Evolutionary conservation across 1,140 invertebrate species (phyloP).

Genomic region (Atta cephalotes): DNA sequence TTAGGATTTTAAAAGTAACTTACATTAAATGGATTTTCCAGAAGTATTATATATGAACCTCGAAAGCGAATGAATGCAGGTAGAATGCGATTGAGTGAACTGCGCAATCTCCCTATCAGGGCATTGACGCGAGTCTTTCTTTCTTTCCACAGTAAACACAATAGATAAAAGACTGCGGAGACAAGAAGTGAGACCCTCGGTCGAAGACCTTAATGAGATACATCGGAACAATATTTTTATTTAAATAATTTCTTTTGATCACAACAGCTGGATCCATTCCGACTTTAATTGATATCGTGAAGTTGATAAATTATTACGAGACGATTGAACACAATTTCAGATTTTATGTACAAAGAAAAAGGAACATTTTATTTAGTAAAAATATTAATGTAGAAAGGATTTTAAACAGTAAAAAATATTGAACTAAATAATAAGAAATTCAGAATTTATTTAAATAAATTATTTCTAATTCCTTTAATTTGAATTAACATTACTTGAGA

Average conservation of each 20-base stretch:
- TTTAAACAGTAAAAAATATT: conserved; percentile 9
- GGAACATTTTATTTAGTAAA: not conserved
- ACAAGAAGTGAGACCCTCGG: conserved; percentile 22
- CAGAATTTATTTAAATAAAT: not conserved
- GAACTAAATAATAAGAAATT: conserved; percentile 10
- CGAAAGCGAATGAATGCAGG: conserved; percentile 32
- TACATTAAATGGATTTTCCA: not conserved
- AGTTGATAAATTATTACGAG: not conserved
- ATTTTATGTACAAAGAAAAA: not conserved
- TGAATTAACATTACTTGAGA: not conserved
- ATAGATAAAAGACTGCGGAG: conserved; percentile 44
- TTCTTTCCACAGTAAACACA: conserved; percentile 48
- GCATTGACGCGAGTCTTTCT: conserved; percentile 49
- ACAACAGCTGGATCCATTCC: not conserved
- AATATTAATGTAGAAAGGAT: not conserved
- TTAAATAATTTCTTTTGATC: not conserved
- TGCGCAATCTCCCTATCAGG: conserved; percentile 44
- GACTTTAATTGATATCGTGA: not conserved
- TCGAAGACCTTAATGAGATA: conserved; percentile 44
- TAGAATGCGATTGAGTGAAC: conserved; percentile 7
- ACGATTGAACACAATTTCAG: not conserved
- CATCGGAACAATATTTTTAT: conserved; percentile 36
- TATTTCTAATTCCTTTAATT: not conserved
- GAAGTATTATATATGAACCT: not conserved
- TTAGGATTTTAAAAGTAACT: conserved; percentile 4